A percentile compares a stretch with the other conserved stretches of the same genome.
Conservation (phyloP, 2,797 vertebrate species). For the Brotula barbata region DNA sequence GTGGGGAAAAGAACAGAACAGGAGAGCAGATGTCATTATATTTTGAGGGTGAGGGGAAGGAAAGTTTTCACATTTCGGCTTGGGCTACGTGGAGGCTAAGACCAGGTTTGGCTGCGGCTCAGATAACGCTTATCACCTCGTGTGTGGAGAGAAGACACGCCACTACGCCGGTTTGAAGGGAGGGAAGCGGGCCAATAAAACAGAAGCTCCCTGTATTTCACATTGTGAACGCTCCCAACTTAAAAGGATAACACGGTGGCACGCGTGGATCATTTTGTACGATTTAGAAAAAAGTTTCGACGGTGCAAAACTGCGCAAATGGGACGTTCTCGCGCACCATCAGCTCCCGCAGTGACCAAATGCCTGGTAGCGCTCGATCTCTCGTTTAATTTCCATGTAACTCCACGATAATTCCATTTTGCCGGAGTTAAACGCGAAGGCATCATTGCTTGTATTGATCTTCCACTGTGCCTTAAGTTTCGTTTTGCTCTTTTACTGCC, state of each 20-base stretch:
- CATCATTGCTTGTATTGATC: slow-evolving; percentile 27
- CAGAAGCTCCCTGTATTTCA: slow-evolving; percentile 8
- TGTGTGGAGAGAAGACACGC: slow-evolving; percentile 51
- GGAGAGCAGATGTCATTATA: slow-evolving; percentile 59
- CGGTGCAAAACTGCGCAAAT: slow-evolving; percentile 4
- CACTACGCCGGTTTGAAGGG: slow-evolving; percentile 15
- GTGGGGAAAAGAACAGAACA: slow-evolving; percentile 49
- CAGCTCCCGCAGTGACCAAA: slow-evolving; percentile 17
- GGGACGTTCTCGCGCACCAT: slow-evolving; percentile 11
- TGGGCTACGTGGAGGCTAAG: slow-evolving; percentile 48
- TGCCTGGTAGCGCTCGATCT: slow-evolving; percentile 29
- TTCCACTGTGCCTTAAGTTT: slow-evolving; percentile 22
- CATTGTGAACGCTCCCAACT: slow-evolving; percentile 6
- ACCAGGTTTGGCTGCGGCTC: slow-evolving; percentile 55
- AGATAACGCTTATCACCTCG: slow-evolving; percentile 63
- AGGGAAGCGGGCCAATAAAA: slow-evolving; percentile 16
- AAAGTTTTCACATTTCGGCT: slow-evolving; percentile 52
- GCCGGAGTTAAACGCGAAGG: slow-evolving; percentile 21
- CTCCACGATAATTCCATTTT: neutral
- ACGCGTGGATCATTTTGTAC: slow-evolving; percentile 7
- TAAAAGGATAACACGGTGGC: slow-evolving; percentile 13
- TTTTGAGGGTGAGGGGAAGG: slow-evolving; percentile 40
- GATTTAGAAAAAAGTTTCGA: slow-evolving; percentile 26
- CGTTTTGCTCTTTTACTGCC: slow-evolving; percentile 26
- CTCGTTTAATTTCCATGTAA: slow-evolving; percentile 23